These are phyloP conservation scores for Bovichtus diacanthus DNA, from an alignment of 2,797 vertebrate species.

Conservation along the genomic window DNA sequence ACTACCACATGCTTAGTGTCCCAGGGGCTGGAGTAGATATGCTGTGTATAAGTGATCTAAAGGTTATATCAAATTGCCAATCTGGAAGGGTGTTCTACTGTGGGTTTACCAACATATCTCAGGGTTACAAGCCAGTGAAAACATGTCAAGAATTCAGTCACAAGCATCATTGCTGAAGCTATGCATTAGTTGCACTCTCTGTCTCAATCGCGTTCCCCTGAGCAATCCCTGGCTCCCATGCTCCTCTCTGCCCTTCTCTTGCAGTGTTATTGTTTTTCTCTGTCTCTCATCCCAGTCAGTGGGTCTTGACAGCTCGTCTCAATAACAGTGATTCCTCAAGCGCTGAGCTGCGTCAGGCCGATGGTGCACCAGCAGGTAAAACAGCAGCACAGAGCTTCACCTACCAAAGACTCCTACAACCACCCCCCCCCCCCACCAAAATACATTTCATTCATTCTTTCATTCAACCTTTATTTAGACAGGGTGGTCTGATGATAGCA, in stretches of 20 bases:
- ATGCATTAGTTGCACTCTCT: constrained; percentile 52
- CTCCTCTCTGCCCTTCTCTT: constrained; percentile 40
- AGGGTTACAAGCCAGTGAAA: constrained; percentile 53
- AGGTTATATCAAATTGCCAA: constrained; percentile 56
- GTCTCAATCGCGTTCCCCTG: constrained; percentile 61
- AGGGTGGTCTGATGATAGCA: not conserved
- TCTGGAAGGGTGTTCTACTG: constrained; percentile 28
- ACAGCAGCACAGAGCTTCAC: constrained; percentile 47
- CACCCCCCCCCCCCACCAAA: not conserved
- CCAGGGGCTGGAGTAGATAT: not conserved
- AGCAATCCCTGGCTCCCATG: constrained; percentile 46
- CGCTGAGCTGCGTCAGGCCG: constrained; percentile 52
- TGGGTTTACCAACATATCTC: constrained; percentile 55
- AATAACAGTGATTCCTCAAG: constrained; percentile 76
- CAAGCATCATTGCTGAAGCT: constrained; percentile 53
- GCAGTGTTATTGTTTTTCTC: constrained; percentile 69
- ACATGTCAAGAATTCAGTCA: constrained; percentile 63
- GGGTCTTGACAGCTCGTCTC: constrained; percentile 78
- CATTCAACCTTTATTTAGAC: not conserved
- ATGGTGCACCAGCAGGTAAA: constrained; percentile 72
- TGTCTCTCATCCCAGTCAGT: constrained; percentile 58
- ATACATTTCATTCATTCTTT: not conserved
- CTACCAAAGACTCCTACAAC: constrained; percentile 14
- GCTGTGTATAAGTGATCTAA: constrained; percentile 19
- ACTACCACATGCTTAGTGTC: constrained; percentile 9